Evolutionary conservation across 2,888 invertebrate species (phyloP).

Genomic region (Drosophila ezoana): DNA sequence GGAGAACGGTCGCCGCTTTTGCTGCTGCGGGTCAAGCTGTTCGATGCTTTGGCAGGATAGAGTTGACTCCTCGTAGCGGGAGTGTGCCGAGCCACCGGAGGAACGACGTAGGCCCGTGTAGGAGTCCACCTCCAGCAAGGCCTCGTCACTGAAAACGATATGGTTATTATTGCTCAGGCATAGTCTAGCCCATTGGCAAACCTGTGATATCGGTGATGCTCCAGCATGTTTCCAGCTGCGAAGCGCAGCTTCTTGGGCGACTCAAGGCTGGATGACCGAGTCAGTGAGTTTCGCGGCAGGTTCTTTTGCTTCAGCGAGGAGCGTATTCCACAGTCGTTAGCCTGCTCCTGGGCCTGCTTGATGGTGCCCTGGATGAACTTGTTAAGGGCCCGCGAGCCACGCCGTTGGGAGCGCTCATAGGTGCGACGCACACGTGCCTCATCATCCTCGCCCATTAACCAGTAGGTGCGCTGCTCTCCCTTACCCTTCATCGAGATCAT

Average conservation of each 20-base stretch:
- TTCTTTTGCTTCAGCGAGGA: constrained; percentile 90
- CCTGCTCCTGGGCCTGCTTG: constrained; percentile 73
- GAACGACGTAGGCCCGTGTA: constrained; percentile 81
- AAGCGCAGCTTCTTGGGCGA: constrained; percentile 93
- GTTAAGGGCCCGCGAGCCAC: constrained; percentile 84
- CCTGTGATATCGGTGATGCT: constrained; percentile 85
- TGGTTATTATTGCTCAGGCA: neutral
- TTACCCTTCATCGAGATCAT: constrained; percentile 93
- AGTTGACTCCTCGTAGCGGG: constrained; percentile 82
- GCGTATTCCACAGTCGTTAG: constrained; percentile 85
- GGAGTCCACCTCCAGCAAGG: constrained; percentile 83
- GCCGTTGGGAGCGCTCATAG: constrained; percentile 86
- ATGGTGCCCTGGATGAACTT: constrained; percentile 84
- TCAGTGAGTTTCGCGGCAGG: constrained; percentile 86
- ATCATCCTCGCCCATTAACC: constrained; percentile 92
- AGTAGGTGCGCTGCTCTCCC: constrained; percentile 92
- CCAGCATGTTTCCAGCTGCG: constrained; percentile 89
- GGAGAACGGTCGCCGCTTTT: constrained; percentile 77
- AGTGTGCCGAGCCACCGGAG: constrained; percentile 82
- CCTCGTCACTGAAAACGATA: constrained; percentile 81
- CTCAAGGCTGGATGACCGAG: constrained; percentile 92
- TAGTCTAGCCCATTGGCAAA: constrained; percentile 15
- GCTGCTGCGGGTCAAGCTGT: constrained; percentile 61
- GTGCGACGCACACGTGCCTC: constrained; percentile 87
- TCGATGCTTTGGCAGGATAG: constrained; percentile 83